Evolutionary conservation across 2,888 invertebrate genomes (phyloP), one percentile per base, ranked within the genome.

Genomic region (Stenotaenia linearis): DNA sequence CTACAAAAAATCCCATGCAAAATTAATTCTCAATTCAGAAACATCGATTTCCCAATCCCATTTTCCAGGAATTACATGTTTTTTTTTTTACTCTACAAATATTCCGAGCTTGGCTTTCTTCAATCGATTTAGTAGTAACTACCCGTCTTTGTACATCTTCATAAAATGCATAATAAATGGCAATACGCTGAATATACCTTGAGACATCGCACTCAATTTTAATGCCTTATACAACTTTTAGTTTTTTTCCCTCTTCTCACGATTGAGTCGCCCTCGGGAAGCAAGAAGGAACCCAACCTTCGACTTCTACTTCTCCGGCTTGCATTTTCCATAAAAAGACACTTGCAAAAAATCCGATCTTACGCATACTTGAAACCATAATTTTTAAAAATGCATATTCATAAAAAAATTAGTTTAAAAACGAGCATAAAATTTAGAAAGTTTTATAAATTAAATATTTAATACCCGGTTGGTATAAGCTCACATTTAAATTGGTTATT

Each of bases 121-220:
- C 69, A 25, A 69, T 69, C 69, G 69, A 69, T 69, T 69, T 28
- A n/a, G 4, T 7, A 15, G 50, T 50, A 50, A 50, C 50, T n/a
- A 50, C 69, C 23, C 23, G 25, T n/a, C 69, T 69, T 69, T 28
- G 69, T 69, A 69, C 69, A 28, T 69, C 69, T 69, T 28, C 69
- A 69, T 69, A 69, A 50, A 69, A 69, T 69, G 69, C 69, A 69
- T 69, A 69, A 69, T 69, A 28, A 69, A 69, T 69, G 69, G 25
- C 15, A 12, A 9, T 50, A 18, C 18, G 50, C 18, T 10, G 69
- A 25, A 69, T 28, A 7, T 28, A 7, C 69, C 69, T 12, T 25
- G 25, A 69, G 69, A 69, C 25, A 69, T 10, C 69, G 12, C 23
- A 15, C 28, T n/a, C 69, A 69, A 69, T 69, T 69, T 69, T 69